Base-by-base conservation (phyloP, 2,888 invertebrate species). In the Pantelozetes paolii region DNA sequence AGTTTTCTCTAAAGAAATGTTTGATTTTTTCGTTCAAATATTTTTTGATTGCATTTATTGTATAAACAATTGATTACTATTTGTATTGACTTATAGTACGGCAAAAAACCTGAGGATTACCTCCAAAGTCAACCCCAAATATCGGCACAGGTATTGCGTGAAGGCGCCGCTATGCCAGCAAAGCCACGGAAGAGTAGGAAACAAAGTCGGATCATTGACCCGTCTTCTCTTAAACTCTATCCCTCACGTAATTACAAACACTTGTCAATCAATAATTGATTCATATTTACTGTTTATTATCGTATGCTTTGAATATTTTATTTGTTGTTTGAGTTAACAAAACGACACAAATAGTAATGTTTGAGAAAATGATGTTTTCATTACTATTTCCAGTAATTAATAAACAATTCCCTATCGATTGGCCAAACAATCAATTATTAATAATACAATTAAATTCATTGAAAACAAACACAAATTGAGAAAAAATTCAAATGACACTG, bases 21-120 rank as follows among this genome's bases (percentile, higher is more conserved):
- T 3, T 18, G n/a, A n/a, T 50, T 50, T 20, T 26, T 57, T 36
- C 20, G 20, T 36, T 57, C 36, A 36, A n/a, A n/a, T n/a, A 15
- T 71, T 48, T 1, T 11, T 54, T 30, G 3, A 26, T 8, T 62
- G 20, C 1, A 62, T 30, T 6, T 62, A 6, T 62, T 28, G 1
- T 62, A 2, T 6, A 62, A 11, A 9, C 9, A 30, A 11, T 28
- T 57, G 15, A 26, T 26, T 26, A 13, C 20, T 26, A 9, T 26
- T 57, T 57, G 5, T 26, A 6, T 28, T 5, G 8, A 50, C 15
- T 50, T n/a, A 57, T 36, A 72, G 59, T 73, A 69, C 36, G 69
- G 73, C 26, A 73, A 73, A 67, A 73, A 73, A 36, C 76, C 78
- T 1, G 77, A 78, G 23, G 76, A 78, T 50, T 78, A 78, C 70